Base-by-base conservation (phyloP, 2,797 vertebrate species). In the Oreochromis mossambicus region DNA sequence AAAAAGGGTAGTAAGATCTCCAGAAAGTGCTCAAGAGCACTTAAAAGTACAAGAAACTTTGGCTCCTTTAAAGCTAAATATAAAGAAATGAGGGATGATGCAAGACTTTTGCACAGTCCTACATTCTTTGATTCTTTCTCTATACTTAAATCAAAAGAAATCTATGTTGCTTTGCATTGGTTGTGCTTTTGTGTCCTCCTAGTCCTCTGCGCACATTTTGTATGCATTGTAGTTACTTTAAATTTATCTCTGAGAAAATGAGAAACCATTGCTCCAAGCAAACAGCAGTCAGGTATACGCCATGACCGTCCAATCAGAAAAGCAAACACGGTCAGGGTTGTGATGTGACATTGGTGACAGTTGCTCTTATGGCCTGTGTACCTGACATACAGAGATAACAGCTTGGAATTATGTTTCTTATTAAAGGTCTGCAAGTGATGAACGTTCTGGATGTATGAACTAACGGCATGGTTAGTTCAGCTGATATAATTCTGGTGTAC, bases 351-450 rank as follows among this genome's bases (percentile, higher is more conserved):
- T 52, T 77, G 13, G 34, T 83, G 92, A 90, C 92, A 93, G 86
- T 79, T 32, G 50, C 75, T 81, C 84, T 76, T 46, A 66, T 8
- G 61, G 70, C 43, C 51, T 46, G 61, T 82, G 83, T 58, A 84
- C 77, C 73, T 88, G 83, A 87, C 84, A 54, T 56, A 7, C 14
- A 61, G 87, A 89, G 86, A 93, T 94, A 95, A 96, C 93, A 95
- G 95, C 92, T 93, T 88, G 88, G 94, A 83, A 94, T 95, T 93
- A 95, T 92, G 84, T 95, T 96, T 96, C 94, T 94, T 96, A 96
- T 97, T 96, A 91, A 88, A 91, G 21, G 70, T 78, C 73, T 77
- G 66, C 58, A 43, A 63, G 83, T 68, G 66, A 82, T 79, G 77
- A 70, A 78, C 24, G 6, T 58, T 21, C 24, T 78, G 43, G 76